These are phyloP conservation scores for Harlomillsia oculata DNA, from an alignment of 1,140 invertebrate species.

Conservation along the genomic window DNA sequence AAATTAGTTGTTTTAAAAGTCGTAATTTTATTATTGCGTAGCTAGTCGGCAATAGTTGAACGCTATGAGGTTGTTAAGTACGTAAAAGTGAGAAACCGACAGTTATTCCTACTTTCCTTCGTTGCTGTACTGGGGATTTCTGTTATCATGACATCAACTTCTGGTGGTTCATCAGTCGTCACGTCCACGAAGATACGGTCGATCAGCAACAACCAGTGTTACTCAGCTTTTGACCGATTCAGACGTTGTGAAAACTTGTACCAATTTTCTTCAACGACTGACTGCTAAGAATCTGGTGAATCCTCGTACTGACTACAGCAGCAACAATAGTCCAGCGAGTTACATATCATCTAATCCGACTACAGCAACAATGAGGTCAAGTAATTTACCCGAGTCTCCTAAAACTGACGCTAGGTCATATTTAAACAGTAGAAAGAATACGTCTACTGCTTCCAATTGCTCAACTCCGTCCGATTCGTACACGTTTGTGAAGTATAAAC, in stretches of 20 bases:
- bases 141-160: constrained; percentile 7
- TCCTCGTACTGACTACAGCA: constrained; percentile 50
- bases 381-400: constrained; percentile 14
- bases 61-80: neutral
- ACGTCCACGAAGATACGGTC: constrained; percentile 48
- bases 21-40: constrained; percentile 5
- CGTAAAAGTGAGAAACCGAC: no score
- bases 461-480: constrained; percentile 28
- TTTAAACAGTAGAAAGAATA: constrained; percentile 19
- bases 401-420: neutral
- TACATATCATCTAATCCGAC: neutral
- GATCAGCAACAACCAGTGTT: constrained; percentile 65
- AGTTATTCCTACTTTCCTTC: no score
- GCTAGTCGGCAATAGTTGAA: constrained; percentile 1
- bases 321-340: neutral
- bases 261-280: constrained; percentile 65
- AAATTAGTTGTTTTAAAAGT: no score
- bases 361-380: constrained; percentile 5
- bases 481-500: constrained; percentile 35
- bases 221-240: constrained; percentile 69
- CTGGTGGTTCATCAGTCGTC: constrained; percentile 1
- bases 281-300: constrained; percentile 46
- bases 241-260: constrained; percentile 49
- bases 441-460: constrained; percentile 16
- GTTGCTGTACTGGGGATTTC: neutral